A percentile compares a stretch with the other conserved stretches of the same genome.
Conservation (phyloP, 2,888 invertebrate genomes). For the Tenthredo amoena region DNA sequence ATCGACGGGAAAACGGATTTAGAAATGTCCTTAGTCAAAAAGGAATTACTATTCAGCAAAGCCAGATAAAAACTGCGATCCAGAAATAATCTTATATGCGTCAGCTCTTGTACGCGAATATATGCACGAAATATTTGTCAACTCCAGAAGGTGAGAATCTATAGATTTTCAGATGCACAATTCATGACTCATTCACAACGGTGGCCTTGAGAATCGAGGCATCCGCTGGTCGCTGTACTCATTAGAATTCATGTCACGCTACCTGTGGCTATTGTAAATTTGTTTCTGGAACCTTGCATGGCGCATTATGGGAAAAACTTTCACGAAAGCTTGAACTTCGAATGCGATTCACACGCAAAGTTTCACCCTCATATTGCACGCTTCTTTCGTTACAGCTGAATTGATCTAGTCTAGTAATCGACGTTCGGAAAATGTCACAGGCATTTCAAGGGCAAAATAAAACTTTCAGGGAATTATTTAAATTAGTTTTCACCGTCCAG, state of each 20-base stretch:
- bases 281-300: not conserved
- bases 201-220: not conserved
- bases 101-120: not conserved
- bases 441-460: not conserved
- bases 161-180: not conserved
- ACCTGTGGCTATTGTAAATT: not conserved
- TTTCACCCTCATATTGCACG: not conserved
- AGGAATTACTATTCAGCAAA: not conserved
- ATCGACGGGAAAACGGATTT: not conserved
- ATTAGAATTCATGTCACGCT: not conserved
- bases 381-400: not conserved
- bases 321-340: not conserved
- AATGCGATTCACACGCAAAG: not conserved
- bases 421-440: not conserved
- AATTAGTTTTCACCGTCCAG: too few species aligned
- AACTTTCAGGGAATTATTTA: not conserved
- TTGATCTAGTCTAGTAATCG: not conserved
- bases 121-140: not conserved
- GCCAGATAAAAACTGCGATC: not conserved
- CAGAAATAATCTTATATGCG: not conserved
- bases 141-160: not conserved
- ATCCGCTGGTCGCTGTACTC: not conserved
- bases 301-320: not conserved
- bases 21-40: not conserved
- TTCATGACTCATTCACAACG: not conserved